Evolutionary conservation across 2,113 vertebrate species (phyloP), one percentile per base, ranked within the genome.

Genomic region (Gnathonemus longibarbis): DNA sequence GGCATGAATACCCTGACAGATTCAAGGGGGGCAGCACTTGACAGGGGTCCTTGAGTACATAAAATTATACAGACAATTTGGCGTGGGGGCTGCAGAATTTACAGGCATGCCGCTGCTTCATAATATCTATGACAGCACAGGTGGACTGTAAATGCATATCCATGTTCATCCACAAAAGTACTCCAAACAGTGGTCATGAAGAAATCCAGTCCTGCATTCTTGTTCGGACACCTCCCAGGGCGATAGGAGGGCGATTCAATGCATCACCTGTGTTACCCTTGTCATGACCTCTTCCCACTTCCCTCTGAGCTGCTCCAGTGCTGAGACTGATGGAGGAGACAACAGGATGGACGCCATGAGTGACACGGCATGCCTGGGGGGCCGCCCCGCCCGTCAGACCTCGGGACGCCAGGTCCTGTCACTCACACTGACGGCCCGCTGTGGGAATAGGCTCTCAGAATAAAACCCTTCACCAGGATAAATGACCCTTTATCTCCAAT

Each of bases 371-470:
- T 45, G 39, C 80, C 42, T 13, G 48, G 7, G 42, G 42, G 80
- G 19, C 80, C 2, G 6, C 17, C 42, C 80, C 7, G 1, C 83
- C 24, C 19, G 21, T n/a, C 83, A 24, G 19, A 84, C 45, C 35
- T 46, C 9, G 19, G 77, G 42, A 83, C 17, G 42, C 77, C 39
- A 39, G 19, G 39, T 83, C 31, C 94, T 93, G 95, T 96, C 94
- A 93, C 93, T 95, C 95, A 95, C 93, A 91, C 91, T 95, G 94
- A 95, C 94, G 95, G 93, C 92, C 92, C 31, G 6, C 77, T 91
- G 91, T 93, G 94, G 53, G 93, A 94, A 89, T 85, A 70, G 91
- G 92, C 94, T 92, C 90, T 1, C 88, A 91, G 95, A 92, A 0
- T 31, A 84, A 84, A 84, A 46, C 92, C 93, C 92, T 92, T 90